Evolutionary conservation across 2,888 invertebrate genomes (phyloP), one percentile per base, ranked within the genome.

Genomic region (Pachliopta kotzebuea): DNA sequence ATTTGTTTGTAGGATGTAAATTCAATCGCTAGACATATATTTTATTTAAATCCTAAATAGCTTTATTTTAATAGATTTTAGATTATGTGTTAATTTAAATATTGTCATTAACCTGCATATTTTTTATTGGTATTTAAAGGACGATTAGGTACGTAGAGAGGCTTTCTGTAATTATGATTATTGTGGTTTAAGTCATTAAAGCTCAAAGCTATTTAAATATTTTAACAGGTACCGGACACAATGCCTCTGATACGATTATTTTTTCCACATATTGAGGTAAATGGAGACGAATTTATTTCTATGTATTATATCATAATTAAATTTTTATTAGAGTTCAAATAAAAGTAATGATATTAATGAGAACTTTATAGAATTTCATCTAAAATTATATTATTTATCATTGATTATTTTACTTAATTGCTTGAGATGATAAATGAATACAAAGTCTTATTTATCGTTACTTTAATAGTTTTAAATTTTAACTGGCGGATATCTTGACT

Each of bases 191-290:
- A 1, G 18, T 18, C 2, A 45, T 45, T 45, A 45, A 6, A 45
- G 1, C 45, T n/a, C 18, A 45, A 45, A n/a, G n/a, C 45, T 14
- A 14, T 2, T 45, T 45, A n/a, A 18, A n/a, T 45, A 6, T 45
- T 45, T 18, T 45, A 45, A 42, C 52, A 62, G 62, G 21, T 57
- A 14, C 57, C 62, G 11, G 57, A 37, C n/a, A 11, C 31, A 21
- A 56, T n/a, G 57, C 57, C 62, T 26, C 31, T 53, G 24, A n/a
- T n/a, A n/a, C 62, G 52, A 52, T 57, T 62, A 42, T 42, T 62
- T 9, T 62, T 62, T 18, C 20, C 56, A 24, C 37, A 50, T 11
- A 57, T 62, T n/a, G 23, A 57, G 24, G 62, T 62, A 52, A 31
- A 55, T 31, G 20, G 4, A n/a, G 4, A 11, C 4, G 45, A n/a